Evolutionary conservation across 2,888 invertebrate species (phyloP), one percentile per base, ranked within the genome.

Genomic region (Dicycla oo): DNA sequence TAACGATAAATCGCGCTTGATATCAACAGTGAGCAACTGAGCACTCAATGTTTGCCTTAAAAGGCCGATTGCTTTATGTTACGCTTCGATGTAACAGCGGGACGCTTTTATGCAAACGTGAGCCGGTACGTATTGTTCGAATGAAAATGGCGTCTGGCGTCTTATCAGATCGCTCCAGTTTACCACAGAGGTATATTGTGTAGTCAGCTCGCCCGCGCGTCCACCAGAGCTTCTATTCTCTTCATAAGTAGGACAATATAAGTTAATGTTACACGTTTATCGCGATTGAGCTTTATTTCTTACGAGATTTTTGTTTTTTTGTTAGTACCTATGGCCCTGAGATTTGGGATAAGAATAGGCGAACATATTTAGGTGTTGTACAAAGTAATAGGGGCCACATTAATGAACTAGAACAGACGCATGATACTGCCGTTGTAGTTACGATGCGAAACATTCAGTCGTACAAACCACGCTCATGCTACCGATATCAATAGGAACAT

Each of bases 141-240:
- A 82, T 81, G 81, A 74, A 85, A 81, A 86, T 83, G 72, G 75
- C 82, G 79, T 77, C 75, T 66, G 78, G 77, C 65, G 77, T 69
- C 63, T 87, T 89, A 88, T 88, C 89, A 77, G 88, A 88, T 89
- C 74, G 87, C 81, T 85, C 88, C 57, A 86, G 78, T 87, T 87
- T 73, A 69, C 84, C 54, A 73, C 82, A 83, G 78, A 85, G 81
- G 77, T 78, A 76, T 47, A 80, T 79, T 83, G 78, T 81, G 76
- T 54, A 76, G 63, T 61, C 51, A 45, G 69, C 47, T 47, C 82
- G 80, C 80, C 80, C 68, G 67, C 75, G 70, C 69, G 34, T 70
- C 69, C 67, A 47, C 64, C 54, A 60, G 43, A 56, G 71, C 72
- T 69, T 81, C 79, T 85, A 73, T 83, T 76, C 70, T 73, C 54